Conservation (phyloP, 2,797 vertebrate genomes). For the Anomalospiza imberbis region DNA sequence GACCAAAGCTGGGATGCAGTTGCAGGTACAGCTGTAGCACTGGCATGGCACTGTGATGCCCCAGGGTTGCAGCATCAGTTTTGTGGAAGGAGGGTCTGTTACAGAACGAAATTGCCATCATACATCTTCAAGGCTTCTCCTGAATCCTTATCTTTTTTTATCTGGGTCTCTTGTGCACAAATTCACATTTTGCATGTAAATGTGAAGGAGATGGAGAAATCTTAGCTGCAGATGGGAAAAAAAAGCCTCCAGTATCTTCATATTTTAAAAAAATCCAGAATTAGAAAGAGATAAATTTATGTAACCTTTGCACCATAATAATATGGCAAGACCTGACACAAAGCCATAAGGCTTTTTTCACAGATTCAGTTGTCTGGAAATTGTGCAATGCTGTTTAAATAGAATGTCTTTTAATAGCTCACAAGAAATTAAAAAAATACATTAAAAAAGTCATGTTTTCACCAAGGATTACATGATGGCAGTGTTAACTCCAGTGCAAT, state of each 20-base stretch:
- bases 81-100: neutral
- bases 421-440: neutral
- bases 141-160: neutral
- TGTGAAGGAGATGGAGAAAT: constrained; percentile 17
- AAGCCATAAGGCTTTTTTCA: constrained; percentile 69
- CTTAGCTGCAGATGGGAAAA: constrained; percentile 13
- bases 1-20: neutral
- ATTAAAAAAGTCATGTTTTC: neutral
- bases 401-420: constrained; percentile 43
- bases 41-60: neutral
- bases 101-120: neutral
- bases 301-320: constrained; percentile 67
- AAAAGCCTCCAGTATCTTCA: neutral
- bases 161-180: neutral
- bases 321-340: constrained; percentile 65
- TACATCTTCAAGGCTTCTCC: neutral
- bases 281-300: constrained; percentile 62
- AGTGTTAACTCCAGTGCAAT: constrained; percentile 26
- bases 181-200: constrained; percentile 17
- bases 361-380: constrained; percentile 54
- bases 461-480: constrained; percentile 22
- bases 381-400: constrained; percentile 53
- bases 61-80: rapidly evolving
- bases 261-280: constrained; percentile 50
- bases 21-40: neutral